A percentile compares a stretch with the other conserved stretches of the same genome.
phyloP scores from a whole-genome alignment of 2,888 invertebrate species.

The Crocallis elinguaria region DNA sequence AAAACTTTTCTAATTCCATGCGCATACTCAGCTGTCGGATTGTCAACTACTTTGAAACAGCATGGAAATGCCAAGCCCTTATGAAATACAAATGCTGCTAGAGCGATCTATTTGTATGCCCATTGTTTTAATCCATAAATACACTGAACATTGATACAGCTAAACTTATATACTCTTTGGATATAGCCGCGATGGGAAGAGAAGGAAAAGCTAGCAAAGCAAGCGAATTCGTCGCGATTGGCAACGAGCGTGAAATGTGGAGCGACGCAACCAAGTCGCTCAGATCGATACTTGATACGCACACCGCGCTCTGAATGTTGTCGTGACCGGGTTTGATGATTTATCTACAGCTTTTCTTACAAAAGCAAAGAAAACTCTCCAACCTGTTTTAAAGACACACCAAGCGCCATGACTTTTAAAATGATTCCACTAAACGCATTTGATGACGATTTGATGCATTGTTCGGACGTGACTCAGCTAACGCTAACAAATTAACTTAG shows the following conservation, averaged over 20 bases:
- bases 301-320: slow-evolving; percentile 72
- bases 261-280: slow-evolving; percentile 71
- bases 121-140: slow-evolving; percentile 56
- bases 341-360: slow-evolving; percentile 50
- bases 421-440: slow-evolving; percentile 31
- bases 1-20: slow-evolving; percentile 18
- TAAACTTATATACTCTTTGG: no score
- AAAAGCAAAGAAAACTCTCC: slow-evolving; percentile 44
- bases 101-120: slow-evolving; percentile 46
- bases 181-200: slow-evolving; percentile 40
- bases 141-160: slow-evolving; percentile 39
- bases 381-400: slow-evolving; percentile 39
- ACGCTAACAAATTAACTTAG: slow-evolving; percentile 28
- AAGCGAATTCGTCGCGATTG: slow-evolving; percentile 60
- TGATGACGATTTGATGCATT: slow-evolving; percentile 28
- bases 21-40: slow-evolving; percentile 19
- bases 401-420: slow-evolving; percentile 33
- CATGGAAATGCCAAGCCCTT: slow-evolving; percentile 47
- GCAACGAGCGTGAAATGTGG: slow-evolving; percentile 75
- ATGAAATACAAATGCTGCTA: slow-evolving; percentile 44
- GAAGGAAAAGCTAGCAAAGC: slow-evolving; percentile 45
- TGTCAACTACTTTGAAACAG: slow-evolving; percentile 38
- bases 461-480: slow-evolving; percentile 28
- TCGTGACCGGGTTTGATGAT: slow-evolving; percentile 67
- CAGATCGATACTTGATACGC: slow-evolving; percentile 81